A percentile compares a stretch with the other conserved stretches of the same genome.
Evolutionary conservation across 1,140 invertebrate species (phyloP).

Genomic region (Drosophila hydei): DNA sequence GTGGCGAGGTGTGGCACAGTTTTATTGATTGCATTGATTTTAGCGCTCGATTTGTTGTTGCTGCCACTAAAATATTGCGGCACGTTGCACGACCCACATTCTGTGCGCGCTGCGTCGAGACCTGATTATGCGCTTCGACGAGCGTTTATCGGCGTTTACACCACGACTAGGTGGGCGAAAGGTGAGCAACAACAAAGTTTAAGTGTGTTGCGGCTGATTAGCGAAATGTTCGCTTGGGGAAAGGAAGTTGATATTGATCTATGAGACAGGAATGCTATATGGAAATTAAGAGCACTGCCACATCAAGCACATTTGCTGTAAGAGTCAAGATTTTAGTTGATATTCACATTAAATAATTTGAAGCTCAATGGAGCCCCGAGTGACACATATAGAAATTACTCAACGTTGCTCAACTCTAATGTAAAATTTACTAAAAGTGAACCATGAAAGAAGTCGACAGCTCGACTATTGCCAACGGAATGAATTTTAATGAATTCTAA

Average conservation of each 20-base stretch:
- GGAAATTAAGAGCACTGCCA: neutral
- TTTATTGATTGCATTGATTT: constrained; percentile 81
- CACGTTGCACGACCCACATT: constrained; percentile 48
- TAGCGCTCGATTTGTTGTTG: constrained; percentile 57
- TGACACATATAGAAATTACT: too few species aligned
- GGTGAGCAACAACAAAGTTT: constrained; percentile 4
- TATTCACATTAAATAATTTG: too few species aligned
- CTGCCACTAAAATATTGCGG: constrained; percentile 18
- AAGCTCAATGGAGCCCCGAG: too few species aligned
- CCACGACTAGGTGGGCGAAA: neutral
- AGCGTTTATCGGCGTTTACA: constrained; percentile 1
- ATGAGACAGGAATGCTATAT: neutral
- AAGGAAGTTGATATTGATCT: neutral
- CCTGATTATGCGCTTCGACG: constrained; percentile 29
- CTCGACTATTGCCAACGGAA: too few species aligned
- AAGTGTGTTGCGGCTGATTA: constrained; percentile 32
- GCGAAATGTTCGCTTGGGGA: constrained; percentile 1
- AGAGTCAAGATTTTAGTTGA: too few species aligned
- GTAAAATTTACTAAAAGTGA: too few species aligned
- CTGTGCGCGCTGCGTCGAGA: neutral
- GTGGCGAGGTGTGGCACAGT: constrained; percentile 36
- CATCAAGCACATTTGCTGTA: neutral
- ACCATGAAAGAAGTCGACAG: too few species aligned
- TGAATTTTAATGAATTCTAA: too few species aligned
- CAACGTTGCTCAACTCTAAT: too few species aligned